Conservation (phyloP, 2,797 vertebrate species). For the Catharus ustulatus region DNA sequence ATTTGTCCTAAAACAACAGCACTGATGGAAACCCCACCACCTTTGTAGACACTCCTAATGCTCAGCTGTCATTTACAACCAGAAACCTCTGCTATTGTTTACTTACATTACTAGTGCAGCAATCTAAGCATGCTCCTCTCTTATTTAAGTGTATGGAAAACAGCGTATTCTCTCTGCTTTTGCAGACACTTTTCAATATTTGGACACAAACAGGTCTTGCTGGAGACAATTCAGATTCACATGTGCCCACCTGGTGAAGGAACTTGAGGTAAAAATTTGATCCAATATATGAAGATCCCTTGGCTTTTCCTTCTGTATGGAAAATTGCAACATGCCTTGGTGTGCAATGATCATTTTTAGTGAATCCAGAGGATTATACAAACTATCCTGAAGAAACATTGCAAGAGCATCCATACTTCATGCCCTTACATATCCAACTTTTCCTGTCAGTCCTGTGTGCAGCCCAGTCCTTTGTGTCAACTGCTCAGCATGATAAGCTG, state of each 20-base stretch:
- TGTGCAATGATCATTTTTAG: not conserved
- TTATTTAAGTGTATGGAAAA: not conserved
- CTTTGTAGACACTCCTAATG: not conserved
- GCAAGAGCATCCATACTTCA: not conserved
- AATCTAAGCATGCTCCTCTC: not conserved
- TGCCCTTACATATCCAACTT: not conserved
- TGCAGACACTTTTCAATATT: not conserved
- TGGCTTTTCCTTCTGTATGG: not conserved
- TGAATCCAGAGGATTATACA: not conserved
- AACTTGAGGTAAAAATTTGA: not conserved
- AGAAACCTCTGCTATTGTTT: not conserved
- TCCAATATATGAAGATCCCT: not conserved
- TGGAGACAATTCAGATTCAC: not conserved
- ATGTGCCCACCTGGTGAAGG: not conserved
- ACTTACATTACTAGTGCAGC: not conserved
- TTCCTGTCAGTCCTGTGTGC: not conserved
- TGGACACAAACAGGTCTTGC: not conserved
- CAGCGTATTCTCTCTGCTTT: not conserved
- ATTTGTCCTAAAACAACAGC: not conserved
- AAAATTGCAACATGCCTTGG: not conserved
- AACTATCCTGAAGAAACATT: not conserved
- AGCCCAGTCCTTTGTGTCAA: not conserved
- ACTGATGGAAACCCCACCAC: not conserved
- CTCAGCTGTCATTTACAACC: not conserved
- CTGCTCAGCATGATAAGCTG: not conserved